phyloP scores from a whole-genome alignment of 2,113 vertebrate species.

The Tachysurus vachellii region DNA sequence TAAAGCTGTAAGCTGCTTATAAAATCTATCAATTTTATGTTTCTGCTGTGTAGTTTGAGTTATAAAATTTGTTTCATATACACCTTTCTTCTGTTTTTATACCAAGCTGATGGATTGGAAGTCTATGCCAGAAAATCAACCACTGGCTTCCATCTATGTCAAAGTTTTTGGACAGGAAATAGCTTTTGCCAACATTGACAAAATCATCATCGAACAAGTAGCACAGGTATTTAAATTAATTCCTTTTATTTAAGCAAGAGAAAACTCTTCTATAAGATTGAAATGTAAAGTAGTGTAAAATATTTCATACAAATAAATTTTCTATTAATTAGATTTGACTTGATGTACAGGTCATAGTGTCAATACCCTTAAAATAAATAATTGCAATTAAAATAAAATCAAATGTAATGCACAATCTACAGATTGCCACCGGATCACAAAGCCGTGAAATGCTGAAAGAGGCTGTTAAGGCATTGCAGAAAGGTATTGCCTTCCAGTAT shows the following conservation, averaged over 20 bases:
- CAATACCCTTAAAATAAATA: neutral
- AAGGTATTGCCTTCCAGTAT: conserved; percentile 58
- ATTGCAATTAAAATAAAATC: no score
- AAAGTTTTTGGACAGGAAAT: conserved; percentile 82
- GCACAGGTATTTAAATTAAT: conserved; percentile 66
- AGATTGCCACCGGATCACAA: conserved; percentile 57
- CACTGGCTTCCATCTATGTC: conserved; percentile 71
- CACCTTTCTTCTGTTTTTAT: neutral
- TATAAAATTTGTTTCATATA: neutral
- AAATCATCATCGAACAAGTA: conserved; percentile 63
- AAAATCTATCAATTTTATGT: neutral
- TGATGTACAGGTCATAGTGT: neutral
- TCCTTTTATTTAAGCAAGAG: neutral
- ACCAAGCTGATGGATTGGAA: conserved; percentile 75
- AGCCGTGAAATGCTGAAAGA: conserved; percentile 43
- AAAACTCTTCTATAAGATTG: neutral
- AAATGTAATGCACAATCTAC: neutral
- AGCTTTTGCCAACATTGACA: conserved; percentile 65
- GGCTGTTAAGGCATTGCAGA: conserved; percentile 53
- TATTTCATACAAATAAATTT: neutral
- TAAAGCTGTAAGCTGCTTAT: conserved; percentile 69
- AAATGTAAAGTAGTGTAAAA: neutral
- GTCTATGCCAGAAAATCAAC: conserved; percentile 62
- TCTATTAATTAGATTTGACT: neutral
- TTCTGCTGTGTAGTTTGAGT: neutral